These are phyloP conservation scores for Tringa solitaria DNA, from an alignment of 2,113 vertebrate species.

Conservation along the genomic window DNA sequence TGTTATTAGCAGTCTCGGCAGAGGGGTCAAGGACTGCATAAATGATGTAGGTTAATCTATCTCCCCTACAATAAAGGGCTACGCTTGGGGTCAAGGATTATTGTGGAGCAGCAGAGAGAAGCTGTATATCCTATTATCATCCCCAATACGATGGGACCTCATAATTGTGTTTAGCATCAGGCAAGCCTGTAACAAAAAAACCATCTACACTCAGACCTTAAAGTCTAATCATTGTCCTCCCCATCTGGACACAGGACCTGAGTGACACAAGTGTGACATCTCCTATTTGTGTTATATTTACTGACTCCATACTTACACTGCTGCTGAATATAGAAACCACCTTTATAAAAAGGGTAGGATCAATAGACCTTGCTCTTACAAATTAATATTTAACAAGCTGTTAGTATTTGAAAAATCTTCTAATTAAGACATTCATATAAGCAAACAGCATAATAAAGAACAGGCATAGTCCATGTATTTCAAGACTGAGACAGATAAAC, in stretches of 20 bases:
- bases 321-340: not conserved
- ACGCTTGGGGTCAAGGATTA: not conserved
- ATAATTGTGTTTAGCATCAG: not conserved
- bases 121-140: not conserved
- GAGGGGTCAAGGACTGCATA: not conserved
- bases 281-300: not conserved
- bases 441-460: not conserved
- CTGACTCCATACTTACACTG: not conserved
- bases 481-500: not conserved
- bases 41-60: not conserved
- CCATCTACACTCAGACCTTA: not conserved
- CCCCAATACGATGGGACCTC: fast-evolving
- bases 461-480: not conserved
- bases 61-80: not conserved
- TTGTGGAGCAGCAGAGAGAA: not conserved
- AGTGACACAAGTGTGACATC: not conserved
- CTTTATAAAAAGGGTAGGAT: not conserved
- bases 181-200: not conserved
- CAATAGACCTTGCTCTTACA: not conserved
- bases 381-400: not conserved
- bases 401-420: not conserved
- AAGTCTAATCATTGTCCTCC: not conserved
- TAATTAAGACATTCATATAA: not conserved
- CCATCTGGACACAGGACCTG: not conserved
- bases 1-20: not conserved